A percentile compares a stretch with the other conserved stretches of the same genome.
These are phyloP conservation scores for Origma solitaria DNA, from an alignment of 2,113 vertebrate genomes.

Conservation along the genomic window DNA sequence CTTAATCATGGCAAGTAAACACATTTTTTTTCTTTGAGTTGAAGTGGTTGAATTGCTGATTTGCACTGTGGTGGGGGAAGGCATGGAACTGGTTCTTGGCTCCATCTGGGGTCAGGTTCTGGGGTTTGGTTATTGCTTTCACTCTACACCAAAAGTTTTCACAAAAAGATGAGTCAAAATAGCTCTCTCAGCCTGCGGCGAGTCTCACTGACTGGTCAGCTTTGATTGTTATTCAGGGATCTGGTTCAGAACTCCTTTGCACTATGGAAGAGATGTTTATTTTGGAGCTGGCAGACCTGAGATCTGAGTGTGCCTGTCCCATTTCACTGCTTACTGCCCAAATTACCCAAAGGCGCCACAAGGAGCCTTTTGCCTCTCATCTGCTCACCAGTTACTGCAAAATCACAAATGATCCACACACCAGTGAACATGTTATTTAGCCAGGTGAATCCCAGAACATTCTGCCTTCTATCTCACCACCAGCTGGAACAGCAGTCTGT, in stretches of 20 bases:
- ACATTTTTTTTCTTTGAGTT: not conserved
- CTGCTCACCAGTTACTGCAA: not conserved
- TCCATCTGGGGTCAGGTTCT: not conserved
- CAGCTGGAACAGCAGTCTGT: not conserved
- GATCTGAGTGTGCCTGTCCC: not conserved
- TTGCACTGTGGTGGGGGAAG: not conserved
- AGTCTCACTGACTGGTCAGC: not conserved
- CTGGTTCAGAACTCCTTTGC: not conserved
- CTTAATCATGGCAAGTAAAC: not conserved
- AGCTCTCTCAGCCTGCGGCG: not conserved
- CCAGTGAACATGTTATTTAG: not conserved
- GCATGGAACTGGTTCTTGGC: not conserved
- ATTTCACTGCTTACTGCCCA: not conserved
- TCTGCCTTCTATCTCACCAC: not conserved
- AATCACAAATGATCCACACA: not conserved
- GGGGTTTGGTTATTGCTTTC: not conserved
- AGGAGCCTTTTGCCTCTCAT: not conserved
- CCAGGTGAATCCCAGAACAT: not conserved
- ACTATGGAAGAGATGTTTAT: not conserved
- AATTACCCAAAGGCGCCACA: accelerated
- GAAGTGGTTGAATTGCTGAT: not conserved
- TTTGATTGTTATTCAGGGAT: not conserved
- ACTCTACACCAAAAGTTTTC: not conserved
- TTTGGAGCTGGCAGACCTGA: not conserved
- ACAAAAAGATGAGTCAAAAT: not conserved